Evolutionary conservation across 2,888 invertebrate genomes (phyloP).

Genomic region (Helobdella robusta): DNA sequence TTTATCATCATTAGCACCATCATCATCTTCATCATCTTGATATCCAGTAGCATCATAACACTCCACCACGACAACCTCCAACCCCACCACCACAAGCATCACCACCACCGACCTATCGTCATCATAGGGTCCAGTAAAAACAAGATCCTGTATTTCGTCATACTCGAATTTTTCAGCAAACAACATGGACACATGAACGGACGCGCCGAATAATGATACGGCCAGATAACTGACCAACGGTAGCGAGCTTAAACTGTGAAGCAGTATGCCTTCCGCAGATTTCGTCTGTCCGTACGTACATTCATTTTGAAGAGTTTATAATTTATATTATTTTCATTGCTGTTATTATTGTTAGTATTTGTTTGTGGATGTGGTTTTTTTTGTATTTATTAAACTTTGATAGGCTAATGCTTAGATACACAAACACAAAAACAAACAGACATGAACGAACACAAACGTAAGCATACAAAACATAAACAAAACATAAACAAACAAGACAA

Average conservation of each 20-base stretch:
- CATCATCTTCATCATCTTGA: too few species aligned
- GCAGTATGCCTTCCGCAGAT: not conserved
- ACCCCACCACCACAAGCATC: too few species aligned
- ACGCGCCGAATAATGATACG: not conserved
- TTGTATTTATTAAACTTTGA: too few species aligned
- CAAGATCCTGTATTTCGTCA: constrained; percentile 4
- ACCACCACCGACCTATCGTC: too few species aligned
- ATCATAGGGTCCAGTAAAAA: constrained; percentile 5
- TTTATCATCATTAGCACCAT: too few species aligned
- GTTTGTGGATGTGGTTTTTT: not conserved
- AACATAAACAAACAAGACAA: too few species aligned
- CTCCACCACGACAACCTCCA: too few species aligned
- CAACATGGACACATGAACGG: not conserved
- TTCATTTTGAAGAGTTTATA: not conserved
- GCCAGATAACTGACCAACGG: not conserved
- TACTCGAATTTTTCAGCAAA: constrained; percentile 6
- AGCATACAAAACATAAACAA: too few species aligned
- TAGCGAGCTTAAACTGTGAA: not conserved
- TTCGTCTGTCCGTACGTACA: not conserved
- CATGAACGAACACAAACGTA: too few species aligned
- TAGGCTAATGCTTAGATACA: too few species aligned
- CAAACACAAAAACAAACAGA: too few species aligned
- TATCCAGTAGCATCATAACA: too few species aligned
- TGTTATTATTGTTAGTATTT: not conserved
- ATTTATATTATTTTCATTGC: not conserved